A percentile compares a stretch with the other conserved stretches of the same genome.
phyloP scores from a whole-genome alignment of 1,140 invertebrate genomes.

The Leptinotarsa defecta region DNA sequence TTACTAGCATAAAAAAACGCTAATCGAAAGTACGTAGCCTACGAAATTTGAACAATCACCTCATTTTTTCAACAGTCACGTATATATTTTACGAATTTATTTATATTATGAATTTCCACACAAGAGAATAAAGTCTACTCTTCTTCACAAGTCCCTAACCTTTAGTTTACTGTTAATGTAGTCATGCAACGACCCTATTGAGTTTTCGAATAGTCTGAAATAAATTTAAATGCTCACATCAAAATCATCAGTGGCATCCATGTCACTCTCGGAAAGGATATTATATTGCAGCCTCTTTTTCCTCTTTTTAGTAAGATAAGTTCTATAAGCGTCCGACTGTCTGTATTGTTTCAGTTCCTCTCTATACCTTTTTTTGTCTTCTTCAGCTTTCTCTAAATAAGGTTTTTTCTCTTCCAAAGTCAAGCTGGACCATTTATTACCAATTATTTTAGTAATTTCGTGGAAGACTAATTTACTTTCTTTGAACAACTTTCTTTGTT shows the following conservation, averaged over 20 bases:
- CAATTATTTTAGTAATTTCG: conserved; percentile 63
- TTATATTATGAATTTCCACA: too few species aligned
- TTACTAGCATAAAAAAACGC: too few species aligned
- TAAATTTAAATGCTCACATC: conserved; percentile 54
- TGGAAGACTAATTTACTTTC: conserved; percentile 59
- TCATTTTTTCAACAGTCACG: too few species aligned
- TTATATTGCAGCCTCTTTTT: conserved; percentile 58
- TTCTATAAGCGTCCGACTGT: conserved; percentile 63
- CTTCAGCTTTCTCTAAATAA: conserved; percentile 62
- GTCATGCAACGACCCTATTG: too few species aligned
- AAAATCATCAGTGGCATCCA: conserved; percentile 62
- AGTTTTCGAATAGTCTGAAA: not conserved
- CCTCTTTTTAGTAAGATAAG: conserved; percentile 61
- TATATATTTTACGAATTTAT: too few species aligned
- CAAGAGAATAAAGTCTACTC: too few species aligned
- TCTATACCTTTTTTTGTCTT: conserved; percentile 63
- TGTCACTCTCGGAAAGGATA: conserved; percentile 60
- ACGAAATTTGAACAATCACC: too few species aligned
- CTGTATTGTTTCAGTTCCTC: conserved; percentile 64
- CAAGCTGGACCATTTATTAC: conserved; percentile 64
- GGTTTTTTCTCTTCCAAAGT: conserved; percentile 61
- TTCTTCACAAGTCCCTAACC: too few species aligned
- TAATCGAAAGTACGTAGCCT: too few species aligned
- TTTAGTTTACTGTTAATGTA: too few species aligned
- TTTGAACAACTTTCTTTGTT: conserved; percentile 61